Evolutionary conservation across 2,113 vertebrate genomes (phyloP).

Genomic region (Salvelinus alpinus): DNA sequence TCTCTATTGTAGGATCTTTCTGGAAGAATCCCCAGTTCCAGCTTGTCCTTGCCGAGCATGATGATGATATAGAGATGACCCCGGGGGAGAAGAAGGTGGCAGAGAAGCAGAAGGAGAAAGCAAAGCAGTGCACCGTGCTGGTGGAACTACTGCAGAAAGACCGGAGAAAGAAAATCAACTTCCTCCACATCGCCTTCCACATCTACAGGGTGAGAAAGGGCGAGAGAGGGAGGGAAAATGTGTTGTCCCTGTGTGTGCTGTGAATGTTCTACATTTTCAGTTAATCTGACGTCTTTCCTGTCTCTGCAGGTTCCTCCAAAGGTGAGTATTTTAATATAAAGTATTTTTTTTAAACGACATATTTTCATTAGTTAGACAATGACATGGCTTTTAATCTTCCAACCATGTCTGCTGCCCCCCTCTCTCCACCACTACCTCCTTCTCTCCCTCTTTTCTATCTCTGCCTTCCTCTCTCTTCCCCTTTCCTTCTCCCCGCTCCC

Average conservation of each 20-base stretch:
- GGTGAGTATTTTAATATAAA: constrained; percentile 38
- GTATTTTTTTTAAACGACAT: background rate
- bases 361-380: background rate
- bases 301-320: constrained; percentile 65
- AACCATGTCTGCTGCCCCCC: background rate
- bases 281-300: background rate
- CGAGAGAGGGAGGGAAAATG: background rate
- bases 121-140: constrained; percentile 68
- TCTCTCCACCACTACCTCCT: background rate
- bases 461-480: background rate
- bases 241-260: no score
- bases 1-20: constrained; percentile 63
- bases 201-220: constrained; percentile 68
- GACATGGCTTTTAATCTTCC: background rate
- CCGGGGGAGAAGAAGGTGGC: constrained; percentile 29
- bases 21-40: constrained; percentile 80
- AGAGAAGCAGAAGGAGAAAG: constrained; percentile 53
- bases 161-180: constrained; percentile 65
- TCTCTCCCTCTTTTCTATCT: background rate
- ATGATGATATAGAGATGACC: constrained; percentile 22
- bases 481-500: background rate
- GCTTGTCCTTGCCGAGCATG: constrained; percentile 53
- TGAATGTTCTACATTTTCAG: background rate
- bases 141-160: constrained; percentile 79
- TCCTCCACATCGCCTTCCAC: constrained; percentile 71